Evolutionary conservation across 2,113 vertebrate species (phyloP), one percentile per base, ranked within the genome.

Genomic region (Maylandia zebra): DNA sequence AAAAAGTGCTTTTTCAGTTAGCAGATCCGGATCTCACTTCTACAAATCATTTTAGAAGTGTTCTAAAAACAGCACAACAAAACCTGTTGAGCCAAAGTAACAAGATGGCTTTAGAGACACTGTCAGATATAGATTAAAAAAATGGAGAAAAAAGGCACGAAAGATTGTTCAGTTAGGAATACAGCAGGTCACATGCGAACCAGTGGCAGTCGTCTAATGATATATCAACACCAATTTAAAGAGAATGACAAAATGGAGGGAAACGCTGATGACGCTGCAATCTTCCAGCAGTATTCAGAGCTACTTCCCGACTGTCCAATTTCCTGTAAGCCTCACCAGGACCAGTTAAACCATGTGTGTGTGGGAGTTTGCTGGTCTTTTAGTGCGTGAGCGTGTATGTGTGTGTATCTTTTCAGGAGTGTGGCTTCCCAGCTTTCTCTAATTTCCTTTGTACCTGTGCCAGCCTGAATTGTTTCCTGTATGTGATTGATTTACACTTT

Each of bases 391-490:
- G 30, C 19, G 6, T 30, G 48, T 45, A 50, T 87, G 50, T 53
- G 19, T 36, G 50, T 48, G 78, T 27, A 69, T 38, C 84, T 82
- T 76, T 43, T 57, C 14, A 19, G n/a, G 30, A 45, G 69, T 38
- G 16, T 84, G 43, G 55, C 69, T 85, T 76, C 74, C 80, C 81
- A 78, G 81, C 80, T 87, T 92, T 85, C 84, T 94, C 90, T 91
- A 91, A 95, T 95, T 96, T 95, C 94, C 94, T 94, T 83, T 89
- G 83, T 90, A 94, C 92, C 94, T 93, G 85, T 92, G 80, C 83
- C 83, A 55, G 85, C 2, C 85, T 83, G 84, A 88, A 93, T 92
- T 90, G 91, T 92, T 95, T 96, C 92, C 93, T 92, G 87, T 50
- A 6, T 69, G 78, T 94, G 94, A 95, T 94, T 95, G 93, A 95